phyloP scores from a whole-genome alignment of 2,113 vertebrate genomes.

The Limnothrissa miodon region DNA sequence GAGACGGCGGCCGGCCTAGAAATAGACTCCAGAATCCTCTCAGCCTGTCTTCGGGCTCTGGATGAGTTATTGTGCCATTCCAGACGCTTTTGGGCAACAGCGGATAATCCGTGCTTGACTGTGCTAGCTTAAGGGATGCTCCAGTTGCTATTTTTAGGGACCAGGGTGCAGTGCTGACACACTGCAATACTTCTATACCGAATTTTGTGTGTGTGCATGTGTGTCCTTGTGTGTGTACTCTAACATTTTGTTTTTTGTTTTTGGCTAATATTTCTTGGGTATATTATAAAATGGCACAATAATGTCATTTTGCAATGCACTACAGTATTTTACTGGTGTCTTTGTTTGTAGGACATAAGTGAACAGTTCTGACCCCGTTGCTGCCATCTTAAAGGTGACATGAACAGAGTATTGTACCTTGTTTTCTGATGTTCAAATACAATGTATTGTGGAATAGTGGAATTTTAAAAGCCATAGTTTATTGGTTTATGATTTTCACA shows the following conservation, averaged over 20 bases:
- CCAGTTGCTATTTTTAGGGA: conserved; percentile 28
- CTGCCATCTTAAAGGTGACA: neutral
- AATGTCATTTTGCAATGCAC: neutral
- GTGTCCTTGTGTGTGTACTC: conserved; percentile 3
- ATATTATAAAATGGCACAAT: neutral
- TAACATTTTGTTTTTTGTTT: neutral
- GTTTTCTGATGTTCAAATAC: too few species aligned
- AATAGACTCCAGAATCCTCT: conserved; percentile 48
- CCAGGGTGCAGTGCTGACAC: neutral
- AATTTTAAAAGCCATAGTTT: too few species aligned
- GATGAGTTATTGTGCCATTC: conserved; percentile 49
- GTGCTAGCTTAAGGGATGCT: conserved; percentile 28
- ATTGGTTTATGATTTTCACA: too few species aligned
- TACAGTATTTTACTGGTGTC: neutral
- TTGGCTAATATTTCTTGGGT: neutral
- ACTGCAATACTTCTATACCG: neutral
- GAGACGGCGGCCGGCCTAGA: conserved; percentile 42
- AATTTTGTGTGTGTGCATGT: neutral
- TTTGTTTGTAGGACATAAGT: neutral
- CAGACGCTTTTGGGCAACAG: conserved; percentile 31
- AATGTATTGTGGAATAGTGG: too few species aligned
- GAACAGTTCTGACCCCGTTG: neutral
- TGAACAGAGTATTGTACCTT: too few species aligned
- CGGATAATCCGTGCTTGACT: conserved; percentile 39
- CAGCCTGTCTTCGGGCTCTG: conserved; percentile 36